A percentile compares a stretch with the other conserved stretches of the same genome.
These are phyloP conservation scores for Caenorhabditis sinica DNA, from an alignment of 2,888 invertebrate species.

Conservation along the genomic window DNA sequence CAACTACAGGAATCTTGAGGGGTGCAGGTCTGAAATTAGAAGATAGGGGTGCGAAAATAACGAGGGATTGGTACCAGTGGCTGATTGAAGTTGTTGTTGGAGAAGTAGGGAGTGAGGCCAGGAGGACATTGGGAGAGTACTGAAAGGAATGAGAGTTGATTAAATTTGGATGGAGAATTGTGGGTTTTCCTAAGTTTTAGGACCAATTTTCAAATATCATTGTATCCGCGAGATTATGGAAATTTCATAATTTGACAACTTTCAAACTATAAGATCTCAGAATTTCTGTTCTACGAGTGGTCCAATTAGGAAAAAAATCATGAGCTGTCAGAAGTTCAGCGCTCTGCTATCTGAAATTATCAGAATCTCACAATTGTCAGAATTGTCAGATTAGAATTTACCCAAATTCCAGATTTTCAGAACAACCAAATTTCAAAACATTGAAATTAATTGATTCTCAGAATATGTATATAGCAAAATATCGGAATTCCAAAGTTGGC, in stretches of 20 bases:
- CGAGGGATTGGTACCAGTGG: constrained; percentile 20
- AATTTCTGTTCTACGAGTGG: too few species aligned
- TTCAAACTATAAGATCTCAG: not conserved
- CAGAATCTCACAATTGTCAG: too few species aligned
- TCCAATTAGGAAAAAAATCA: too few species aligned
- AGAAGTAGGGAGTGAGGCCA: constrained; percentile 53
- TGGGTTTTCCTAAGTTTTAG: too few species aligned
- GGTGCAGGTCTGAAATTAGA: constrained; percentile 51
- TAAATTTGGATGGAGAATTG: not conserved
- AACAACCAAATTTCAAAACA: too few species aligned
- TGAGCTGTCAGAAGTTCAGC: not conserved
- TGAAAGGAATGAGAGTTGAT: constrained; percentile 1
- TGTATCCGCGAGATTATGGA: too few species aligned
- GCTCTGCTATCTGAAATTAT: too few species aligned
- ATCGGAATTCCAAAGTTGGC: not conserved
- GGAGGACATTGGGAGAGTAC: constrained; percentile 66
- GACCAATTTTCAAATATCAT: too few species aligned
- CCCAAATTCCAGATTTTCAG: too few species aligned
- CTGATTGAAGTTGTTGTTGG: constrained; percentile 53
- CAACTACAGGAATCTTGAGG: constrained; percentile 65
- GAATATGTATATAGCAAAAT: too few species aligned
- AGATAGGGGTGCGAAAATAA: not conserved
- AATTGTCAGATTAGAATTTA: too few species aligned
- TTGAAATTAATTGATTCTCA: too few species aligned
- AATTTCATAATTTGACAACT: not conserved